Base-by-base conservation (phyloP, 2,888 invertebrate genomes). In the Omphaloscelis lunosa region DNA sequence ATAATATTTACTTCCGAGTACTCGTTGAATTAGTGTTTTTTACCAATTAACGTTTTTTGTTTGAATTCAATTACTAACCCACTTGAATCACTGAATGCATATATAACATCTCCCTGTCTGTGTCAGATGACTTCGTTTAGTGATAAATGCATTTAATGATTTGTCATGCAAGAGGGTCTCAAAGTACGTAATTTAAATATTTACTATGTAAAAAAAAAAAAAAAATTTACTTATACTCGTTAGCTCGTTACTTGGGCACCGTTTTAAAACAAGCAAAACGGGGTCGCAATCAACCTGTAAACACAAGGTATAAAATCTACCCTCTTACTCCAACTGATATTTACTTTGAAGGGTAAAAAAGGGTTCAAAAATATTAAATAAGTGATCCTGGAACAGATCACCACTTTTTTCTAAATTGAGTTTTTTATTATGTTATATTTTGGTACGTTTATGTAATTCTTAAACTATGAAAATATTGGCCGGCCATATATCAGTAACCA, bases 1-100 rank as follows among this genome's bases (percentile, higher is more conserved):
- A 72, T 72, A 76, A 69, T 27, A 39, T 62, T 58, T 56, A 34
- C 34, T 85, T 75, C 68, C 65, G 58, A 69, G 27, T 56, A 23
- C 34, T 15, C 20, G 9, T 12, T 17, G 58, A 8, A 59, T 62
- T 27, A 58, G 20, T 71, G 15, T 65, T 45, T 41, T 58, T 51
- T 45, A n/a, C n/a, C n/a, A n/a, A n/a, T n/a, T n/a, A n/a, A n/a
- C n/a, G n/a, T n/a, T n/a, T n/a, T 41, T 27, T 71, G 0, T 27
- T 15, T n/a, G 20, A 45, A 29, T 61, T 53, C 1, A 69, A 45
- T 45, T 27, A 41, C 5, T 39, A 34, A 29, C 29, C 17, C 29
- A 29, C 4, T 17, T 59, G 59, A 29, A 29, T 17, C 29, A 59
- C 29, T 20, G 29, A 20, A 29, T 59, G 29, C 29, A 29, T 59